Evolutionary conservation across 1,140 invertebrate genomes (phyloP).

Genomic region (Nephila pilipes): DNA sequence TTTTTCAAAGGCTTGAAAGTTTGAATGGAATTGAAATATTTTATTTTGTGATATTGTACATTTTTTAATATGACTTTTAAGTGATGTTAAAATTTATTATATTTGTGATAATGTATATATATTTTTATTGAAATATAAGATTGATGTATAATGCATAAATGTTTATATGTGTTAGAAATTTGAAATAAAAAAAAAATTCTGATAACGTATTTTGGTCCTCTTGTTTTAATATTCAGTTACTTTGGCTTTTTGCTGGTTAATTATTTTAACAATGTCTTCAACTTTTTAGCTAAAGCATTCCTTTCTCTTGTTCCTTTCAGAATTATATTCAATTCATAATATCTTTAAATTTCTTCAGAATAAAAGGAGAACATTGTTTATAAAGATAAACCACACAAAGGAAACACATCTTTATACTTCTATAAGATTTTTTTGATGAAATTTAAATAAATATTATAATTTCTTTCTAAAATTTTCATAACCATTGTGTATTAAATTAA

Average conservation of each 20-base stretch:
- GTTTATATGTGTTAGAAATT: not conserved
- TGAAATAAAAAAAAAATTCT: not conserved
- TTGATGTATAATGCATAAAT: not conserved
- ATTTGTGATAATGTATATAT: conserved; percentile 18
- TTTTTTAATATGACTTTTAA: not conserved
- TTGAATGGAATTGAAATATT: not conserved
- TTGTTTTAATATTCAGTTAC: not conserved
- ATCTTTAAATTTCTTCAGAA: no score
- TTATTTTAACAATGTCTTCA: not conserved
- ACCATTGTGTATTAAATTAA: no score
- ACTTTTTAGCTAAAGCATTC: no score
- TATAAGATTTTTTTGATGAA: no score
- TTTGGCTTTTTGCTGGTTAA: not conserved
- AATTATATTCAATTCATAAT: no score
- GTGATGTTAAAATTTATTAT: not conserved
- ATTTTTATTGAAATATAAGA: not conserved
- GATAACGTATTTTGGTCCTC: not conserved
- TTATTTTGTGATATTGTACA: conserved; percentile 27
- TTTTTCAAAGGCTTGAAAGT: no score
- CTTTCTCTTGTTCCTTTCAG: no score
- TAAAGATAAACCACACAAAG: no score
- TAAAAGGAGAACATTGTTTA: no score
- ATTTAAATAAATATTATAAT: no score
- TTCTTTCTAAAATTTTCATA: no score
- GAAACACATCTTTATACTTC: no score